Conservation (phyloP, 2,888 invertebrate genomes). For the Balanococcus diminutus region DNA sequence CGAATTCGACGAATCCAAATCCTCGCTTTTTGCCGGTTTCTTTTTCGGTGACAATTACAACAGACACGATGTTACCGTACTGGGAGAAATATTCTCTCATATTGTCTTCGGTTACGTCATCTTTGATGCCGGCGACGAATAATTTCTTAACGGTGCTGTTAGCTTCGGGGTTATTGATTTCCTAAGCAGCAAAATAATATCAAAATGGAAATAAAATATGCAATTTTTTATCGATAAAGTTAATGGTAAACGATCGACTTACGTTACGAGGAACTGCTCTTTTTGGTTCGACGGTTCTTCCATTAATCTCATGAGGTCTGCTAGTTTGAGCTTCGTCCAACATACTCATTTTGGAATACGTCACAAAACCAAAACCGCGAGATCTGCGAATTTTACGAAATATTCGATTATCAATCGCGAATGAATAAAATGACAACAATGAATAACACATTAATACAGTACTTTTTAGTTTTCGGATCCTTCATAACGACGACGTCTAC, state of each 20-base stretch:
- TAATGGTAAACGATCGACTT: slow-evolving; percentile 56
- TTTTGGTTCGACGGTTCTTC: slow-evolving; percentile 91
- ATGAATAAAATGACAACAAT: not conserved
- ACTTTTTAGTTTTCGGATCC: slow-evolving; percentile 85
- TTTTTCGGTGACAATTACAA: slow-evolving; percentile 89
- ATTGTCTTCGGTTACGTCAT: slow-evolving; percentile 90
- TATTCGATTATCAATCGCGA: not conserved
- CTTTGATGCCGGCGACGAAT: slow-evolving; percentile 92
- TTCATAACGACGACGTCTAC: slow-evolving; percentile 98
- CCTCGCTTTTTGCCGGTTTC: slow-evolving; percentile 93
- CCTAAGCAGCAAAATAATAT: slow-evolving; percentile 63
- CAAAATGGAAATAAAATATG: not conserved
- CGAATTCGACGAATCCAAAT: slow-evolving; percentile 95
- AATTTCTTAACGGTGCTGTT: slow-evolving; percentile 93
- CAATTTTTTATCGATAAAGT: not conserved
- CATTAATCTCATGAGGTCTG: slow-evolving; percentile 69
- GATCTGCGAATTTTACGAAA: slow-evolving; percentile 73
- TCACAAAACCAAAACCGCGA: slow-evolving; percentile 97
- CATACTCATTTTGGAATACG: slow-evolving; percentile 90
- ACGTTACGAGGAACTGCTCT: slow-evolving; percentile 87
- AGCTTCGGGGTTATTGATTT: slow-evolving; percentile 89
- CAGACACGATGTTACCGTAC: slow-evolving; percentile 81
- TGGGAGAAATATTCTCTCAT: slow-evolving; percentile 80
- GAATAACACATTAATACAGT: not conserved
- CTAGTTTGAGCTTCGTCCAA: slow-evolving; percentile 89